These are phyloP conservation scores for Mus pahari DNA, from an alignment of 2,113 vertebrate genomes.

Conservation along the genomic window DNA sequence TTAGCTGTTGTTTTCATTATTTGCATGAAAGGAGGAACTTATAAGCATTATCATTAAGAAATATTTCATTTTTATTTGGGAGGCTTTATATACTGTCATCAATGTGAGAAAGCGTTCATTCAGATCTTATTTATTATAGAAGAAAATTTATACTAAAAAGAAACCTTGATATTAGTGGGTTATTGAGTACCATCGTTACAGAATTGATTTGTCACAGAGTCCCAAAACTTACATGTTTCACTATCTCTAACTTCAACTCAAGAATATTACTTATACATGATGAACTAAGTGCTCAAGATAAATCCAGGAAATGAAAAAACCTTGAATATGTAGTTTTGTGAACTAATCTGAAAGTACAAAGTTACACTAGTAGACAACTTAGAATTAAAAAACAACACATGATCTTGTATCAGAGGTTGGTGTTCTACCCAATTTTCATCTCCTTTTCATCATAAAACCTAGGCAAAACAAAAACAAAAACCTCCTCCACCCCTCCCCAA, in stretches of 20 bases:
- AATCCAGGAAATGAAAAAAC: not conserved
- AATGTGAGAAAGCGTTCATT: constrained; percentile 50
- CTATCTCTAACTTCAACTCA: constrained; percentile 27
- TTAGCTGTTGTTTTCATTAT: constrained; percentile 33
- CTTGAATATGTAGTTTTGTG: constrained; percentile 21
- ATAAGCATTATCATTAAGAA: constrained; percentile 31
- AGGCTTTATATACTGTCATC: not conserved
- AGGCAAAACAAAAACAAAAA: not conserved
- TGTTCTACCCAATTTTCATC: not conserved
- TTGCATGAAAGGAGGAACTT: constrained; percentile 54
- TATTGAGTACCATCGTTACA: not conserved
- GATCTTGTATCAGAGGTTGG: not conserved
- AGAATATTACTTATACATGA: constrained; percentile 35
- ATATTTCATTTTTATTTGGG: constrained; percentile 15
- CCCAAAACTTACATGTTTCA: not conserved
- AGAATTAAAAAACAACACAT: constrained; percentile 14
- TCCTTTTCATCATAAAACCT: not conserved
- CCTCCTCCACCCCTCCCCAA: too few relatives aligned
- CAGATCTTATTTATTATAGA: not conserved
- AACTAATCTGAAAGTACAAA: constrained; percentile 49
- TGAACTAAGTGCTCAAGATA: constrained; percentile 9
- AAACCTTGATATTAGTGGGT: not conserved
- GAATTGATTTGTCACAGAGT: constrained; percentile 21
- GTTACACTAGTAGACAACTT: not conserved
- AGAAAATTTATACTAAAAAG: constrained; percentile 5